Percentiles rank a stretch among this genome's conserved stretches.
Conservation (phyloP, 1,140 invertebrate genomes). For the Bombus waltoni region DNA sequence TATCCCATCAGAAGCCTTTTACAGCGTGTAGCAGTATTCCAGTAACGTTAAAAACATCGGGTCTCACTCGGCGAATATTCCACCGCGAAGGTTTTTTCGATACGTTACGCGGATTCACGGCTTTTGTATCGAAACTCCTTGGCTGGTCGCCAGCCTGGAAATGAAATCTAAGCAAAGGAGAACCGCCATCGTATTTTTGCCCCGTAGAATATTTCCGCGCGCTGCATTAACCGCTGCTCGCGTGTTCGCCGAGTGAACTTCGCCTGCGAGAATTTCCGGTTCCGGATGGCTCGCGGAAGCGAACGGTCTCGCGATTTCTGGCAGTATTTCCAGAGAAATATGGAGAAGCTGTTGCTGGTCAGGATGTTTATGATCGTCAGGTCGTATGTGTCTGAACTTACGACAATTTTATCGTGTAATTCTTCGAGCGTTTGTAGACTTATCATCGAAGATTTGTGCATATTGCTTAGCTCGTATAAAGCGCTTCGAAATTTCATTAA, state of each 20-base stretch:
- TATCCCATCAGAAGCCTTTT: not conserved
- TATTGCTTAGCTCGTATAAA: too few relatives aligned
- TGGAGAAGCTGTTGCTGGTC: conserved; percentile 14
- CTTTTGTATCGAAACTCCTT: conserved; percentile 38
- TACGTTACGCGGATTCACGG: conserved; percentile 3
- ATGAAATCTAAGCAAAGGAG: conserved; percentile 35
- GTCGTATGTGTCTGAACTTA: not conserved
- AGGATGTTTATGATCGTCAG: not conserved
- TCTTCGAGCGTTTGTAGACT: too few relatives aligned
- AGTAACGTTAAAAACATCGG: not conserved
- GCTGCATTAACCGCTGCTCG: conserved; percentile 14
- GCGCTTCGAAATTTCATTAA: too few relatives aligned
- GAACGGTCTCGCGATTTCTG: not conserved
- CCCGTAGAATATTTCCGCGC: conserved; percentile 18
- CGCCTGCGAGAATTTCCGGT: conserved; percentile 16
- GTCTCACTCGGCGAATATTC: not conserved
- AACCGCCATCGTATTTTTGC: conserved; percentile 17
- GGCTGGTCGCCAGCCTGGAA: conserved; percentile 26
- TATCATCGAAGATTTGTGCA: too few relatives aligned
- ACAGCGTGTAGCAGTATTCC: not conserved
- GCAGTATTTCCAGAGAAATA: conserved; percentile 10
- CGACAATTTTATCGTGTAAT: too few relatives aligned
- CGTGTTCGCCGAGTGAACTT: conserved; percentile 5
- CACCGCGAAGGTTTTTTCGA: not conserved
- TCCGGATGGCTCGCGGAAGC: not conserved